Base-by-base conservation (phyloP, 2,888 invertebrate species). In the Fragum whitleyi region DNA sequence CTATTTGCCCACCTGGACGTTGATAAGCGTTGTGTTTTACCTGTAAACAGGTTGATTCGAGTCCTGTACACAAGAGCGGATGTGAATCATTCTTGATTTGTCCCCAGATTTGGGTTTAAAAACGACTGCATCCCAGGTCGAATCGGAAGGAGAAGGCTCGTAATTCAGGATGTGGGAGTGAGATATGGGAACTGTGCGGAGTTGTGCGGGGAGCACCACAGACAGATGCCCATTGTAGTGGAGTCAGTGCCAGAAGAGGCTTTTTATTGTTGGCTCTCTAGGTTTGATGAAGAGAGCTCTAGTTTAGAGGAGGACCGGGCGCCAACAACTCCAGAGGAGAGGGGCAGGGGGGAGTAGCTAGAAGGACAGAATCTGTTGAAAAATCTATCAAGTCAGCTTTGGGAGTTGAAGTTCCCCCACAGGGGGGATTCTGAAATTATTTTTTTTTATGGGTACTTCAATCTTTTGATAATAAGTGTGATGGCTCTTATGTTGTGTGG, bases 111-210 rank as follows among this genome's bases (percentile, higher is more conserved):
- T 62, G 62, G 62, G 19, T 32, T 62, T 32, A 62, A 62, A 62
- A 62, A 62, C 28, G 62, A 62, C 32, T 62, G 62, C 28, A 62
- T 62, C 14, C 62, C 62, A 1, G 62, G 62, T 5, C 62, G 62
- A 0, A 36, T 62, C 6, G 62, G 62, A 0, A 62, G 62, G n/a
- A 14, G 28, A 32, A 62, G 62, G 32, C 9, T 62, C 5, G 16
- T 62, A 0, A 36, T 36, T n/a, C 26, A 62, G 1, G 62, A 29
- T 2, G 32, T 32, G 19, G 62, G 62, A 1, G 36, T 62, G 6
- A 14, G 1, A n/a, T 62, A 62, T 32, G 62, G 62, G 19, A 19
- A 28, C n/a, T 62, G 62, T n/a, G 28, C 62, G 16, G 62, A 62
- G 36, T 29, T 62, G 1, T 62, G 62, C 14, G 62, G 62, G 16